Base-by-base conservation (phyloP, 1,140 invertebrate genomes). In the Drosophila quadrilineata region DNA sequence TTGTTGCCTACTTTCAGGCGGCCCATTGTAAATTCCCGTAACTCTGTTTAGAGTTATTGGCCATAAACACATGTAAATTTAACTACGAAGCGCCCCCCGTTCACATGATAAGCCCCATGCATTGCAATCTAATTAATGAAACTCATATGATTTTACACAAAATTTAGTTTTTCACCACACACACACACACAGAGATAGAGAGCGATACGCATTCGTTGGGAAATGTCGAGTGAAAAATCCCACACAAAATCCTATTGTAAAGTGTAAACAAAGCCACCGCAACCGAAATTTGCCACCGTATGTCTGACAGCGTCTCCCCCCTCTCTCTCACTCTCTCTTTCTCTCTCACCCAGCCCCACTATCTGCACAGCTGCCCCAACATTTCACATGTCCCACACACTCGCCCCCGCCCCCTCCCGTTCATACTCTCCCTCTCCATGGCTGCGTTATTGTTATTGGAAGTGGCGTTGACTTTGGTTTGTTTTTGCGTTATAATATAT, bases 401-500 rank as follows among this genome's bases (percentile, higher is more conserved):
- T 28, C 29, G 31, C 28, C 45, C 49, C 24, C 14, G 12, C 9
- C 1, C 24, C 43, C 29, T 10, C 14, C 26, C 28, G 24, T n/a
- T 28, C 48, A 22, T 52, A 48, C 35, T 48, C 48, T 57, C n/a
- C n/a, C n/a, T n/a, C n/a, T n/a, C n/a, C n/a, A n/a, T 46, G 62
- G 35, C 62, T 16, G 57, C 75, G 77, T 70, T 84, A 73, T 82
- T 77, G 76, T 84, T 84, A 82, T 82, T 84, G 77, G 71, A 65
- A 75, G 69, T 76, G 76, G 68, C 77, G 66, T 84, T 84, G 76
- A 84, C 77, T 84, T 82, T 70, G 73, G 77, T 82, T 82, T 82
- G 79, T 85, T 82, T 82, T 85, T 85, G 60, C 60, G 77, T 76
- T 74, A 85, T 82, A 82, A 82, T 82, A 82, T 82, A 82, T 82